phyloP scores from a whole-genome alignment of 2,113 vertebrate species.

The Pseudorectes ferrugineus region DNA sequence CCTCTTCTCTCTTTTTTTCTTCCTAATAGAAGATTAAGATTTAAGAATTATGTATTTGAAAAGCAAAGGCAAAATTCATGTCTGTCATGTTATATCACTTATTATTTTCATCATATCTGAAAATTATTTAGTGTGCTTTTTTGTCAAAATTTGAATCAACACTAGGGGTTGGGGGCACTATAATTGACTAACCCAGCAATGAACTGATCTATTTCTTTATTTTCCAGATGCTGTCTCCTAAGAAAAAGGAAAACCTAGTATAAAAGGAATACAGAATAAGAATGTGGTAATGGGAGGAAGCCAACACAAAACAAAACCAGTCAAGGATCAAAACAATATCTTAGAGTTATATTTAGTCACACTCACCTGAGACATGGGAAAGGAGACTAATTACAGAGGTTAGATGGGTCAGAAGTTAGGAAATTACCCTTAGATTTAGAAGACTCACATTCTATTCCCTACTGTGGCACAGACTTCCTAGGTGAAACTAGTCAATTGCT shows the following conservation, averaged over 20 bases:
- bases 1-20: too few relatives aligned
- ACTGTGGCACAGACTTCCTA: neutral
- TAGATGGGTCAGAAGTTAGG: neutral
- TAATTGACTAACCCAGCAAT: neutral
- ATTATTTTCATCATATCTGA: neutral
- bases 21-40: neutral
- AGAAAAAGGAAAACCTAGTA: neutral
- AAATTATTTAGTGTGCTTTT: neutral
- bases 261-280: neutral
- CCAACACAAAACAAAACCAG: neutral
- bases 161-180: fast-evolving
- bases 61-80: neutral
- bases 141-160: neutral
- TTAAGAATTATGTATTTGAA: neutral
- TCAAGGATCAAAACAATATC: neutral
- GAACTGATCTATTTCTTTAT: neutral
- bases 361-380: neutral
- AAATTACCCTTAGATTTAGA: constrained; percentile 26
- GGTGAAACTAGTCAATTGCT: neutral
- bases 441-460: neutral
- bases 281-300: neutral
- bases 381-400: neutral
- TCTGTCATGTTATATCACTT: neutral
- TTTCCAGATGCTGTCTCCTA: neutral
- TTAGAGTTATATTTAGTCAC: neutral